A percentile compares a stretch with the other conserved stretches of the same genome.
These are phyloP conservation scores for Trachelus stipa DNA, from an alignment of 2,888 invertebrate genomes.

Conservation along the genomic window DNA sequence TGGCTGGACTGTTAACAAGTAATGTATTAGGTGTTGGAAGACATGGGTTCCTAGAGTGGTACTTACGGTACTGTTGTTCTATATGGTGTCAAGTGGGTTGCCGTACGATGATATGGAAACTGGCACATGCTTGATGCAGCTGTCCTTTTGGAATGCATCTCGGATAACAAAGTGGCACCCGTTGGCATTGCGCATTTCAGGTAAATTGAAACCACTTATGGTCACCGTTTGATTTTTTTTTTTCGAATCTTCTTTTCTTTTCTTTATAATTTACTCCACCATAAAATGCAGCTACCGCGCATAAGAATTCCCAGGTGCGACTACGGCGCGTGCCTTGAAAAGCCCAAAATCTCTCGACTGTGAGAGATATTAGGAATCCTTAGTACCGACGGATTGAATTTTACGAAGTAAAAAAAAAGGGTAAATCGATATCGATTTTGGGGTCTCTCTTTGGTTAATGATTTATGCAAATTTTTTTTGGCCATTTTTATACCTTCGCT, in stretches of 20 bases:
- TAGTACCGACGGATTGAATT: not conserved
- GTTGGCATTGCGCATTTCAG: not conserved
- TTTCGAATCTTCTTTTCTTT: not conserved
- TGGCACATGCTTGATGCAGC: constrained; percentile 1
- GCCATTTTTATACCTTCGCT: not conserved
- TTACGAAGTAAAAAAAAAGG: not conserved
- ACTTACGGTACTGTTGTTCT: constrained; percentile 1
- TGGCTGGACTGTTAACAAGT: not conserved
- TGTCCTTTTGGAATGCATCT: constrained; percentile 3
- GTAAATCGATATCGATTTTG: not conserved
- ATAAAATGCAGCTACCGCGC: not conserved
- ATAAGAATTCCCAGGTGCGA: not conserved
- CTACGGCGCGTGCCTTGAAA: not conserved
- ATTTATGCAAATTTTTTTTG: not conserved
- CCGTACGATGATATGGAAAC: constrained; percentile 1
- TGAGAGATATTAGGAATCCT: not conserved
- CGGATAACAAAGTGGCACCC: not conserved
- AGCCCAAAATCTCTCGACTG: not conserved
- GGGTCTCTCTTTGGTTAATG: not conserved
- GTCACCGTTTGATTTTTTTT: not conserved
- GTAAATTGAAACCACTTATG: constrained; percentile 7
- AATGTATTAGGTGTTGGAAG: not conserved
- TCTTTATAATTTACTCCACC: not conserved
- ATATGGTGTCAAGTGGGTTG: not conserved
- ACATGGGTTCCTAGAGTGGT: not conserved